Evolutionary conservation across 2,113 vertebrate genomes (phyloP), one percentile per base, ranked within the genome.

Genomic region (Chloroceryle aenea): DNA sequence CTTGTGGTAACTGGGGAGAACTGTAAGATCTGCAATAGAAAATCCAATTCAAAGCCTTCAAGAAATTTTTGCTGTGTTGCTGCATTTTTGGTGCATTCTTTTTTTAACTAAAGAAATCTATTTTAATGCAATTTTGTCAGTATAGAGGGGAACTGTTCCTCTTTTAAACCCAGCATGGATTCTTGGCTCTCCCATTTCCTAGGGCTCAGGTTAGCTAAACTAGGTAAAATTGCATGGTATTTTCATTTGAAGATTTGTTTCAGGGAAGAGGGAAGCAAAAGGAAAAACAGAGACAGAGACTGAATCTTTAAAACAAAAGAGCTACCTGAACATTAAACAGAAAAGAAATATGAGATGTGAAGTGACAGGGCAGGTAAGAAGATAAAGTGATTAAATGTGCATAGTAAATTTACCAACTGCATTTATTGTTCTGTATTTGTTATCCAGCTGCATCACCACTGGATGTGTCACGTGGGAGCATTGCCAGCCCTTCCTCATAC

Each of bases 1-100:
- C 97, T 97, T n/a, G 97, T 95, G 97, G 97, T 10, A 7, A 21
- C 59, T 6, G 36, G 4, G 47, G 2, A 66, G 91, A 80, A 96
- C 1, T 36, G 90, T 21, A 64, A 13, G 30, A 66, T 42, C 75
- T 45, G 91, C 81, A 64, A 7, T 14, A 84, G 29, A 45, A 55
- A 2, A 36, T 23, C 23, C 15, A n/a, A 17, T 6, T 22, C 36
- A 4, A 1, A 29, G 32, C 67, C 42, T 38, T 43, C 45, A 16
- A 23, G 13, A 12, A n/a, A 17, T 26, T 22, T 34, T n/a, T 59
- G 56, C 40, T 85, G 79, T 61, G 21, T 10, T 25, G 32, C 40
- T 42, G 23, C 2, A 3, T 17, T 80, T 73, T 64, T 47, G n/a
- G 7, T 8, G 34, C 12, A 6, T 32, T 48, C n/a, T 36, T 40